Base-by-base conservation (phyloP, 2,113 vertebrate genomes). In the Brachyhypopomus occidentalis region DNA sequence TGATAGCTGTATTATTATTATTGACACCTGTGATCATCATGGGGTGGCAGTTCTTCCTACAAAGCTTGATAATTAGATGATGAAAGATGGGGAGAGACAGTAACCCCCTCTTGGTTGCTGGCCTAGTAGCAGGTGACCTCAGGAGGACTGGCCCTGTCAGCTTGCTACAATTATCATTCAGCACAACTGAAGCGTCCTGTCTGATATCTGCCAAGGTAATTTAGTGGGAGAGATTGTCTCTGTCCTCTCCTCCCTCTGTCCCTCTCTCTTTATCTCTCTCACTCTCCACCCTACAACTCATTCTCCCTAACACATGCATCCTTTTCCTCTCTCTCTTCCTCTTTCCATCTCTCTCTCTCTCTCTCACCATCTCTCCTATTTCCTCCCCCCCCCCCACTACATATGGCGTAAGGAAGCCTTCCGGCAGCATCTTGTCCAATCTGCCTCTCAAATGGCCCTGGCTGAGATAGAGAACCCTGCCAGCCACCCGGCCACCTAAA, bases 121-220 rank as follows among this genome's bases (percentile, higher is more conserved):
- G 67, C 86, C 83, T 85, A 77, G 48, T 80, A 72, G 85, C 80
- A 45, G 34, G 81, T 92, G 89, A 90, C 84, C 86, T 19, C 74
- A 52, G 75, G 89, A 91, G 89, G 88, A 90, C 81, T 92, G 88
- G 90, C 81, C 8, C 76, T 77, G 16, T 73, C 56, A 88, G 69
- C 72, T 85, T 36, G 69, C 83, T 88, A 80, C 89, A 92, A 91
- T 92, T 92, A 91, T 90, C 74, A 90, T 88, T 91, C 82, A 79
- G 80, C 30, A 81, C 78, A 81, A 90, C 85, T 85, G 75, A 83
- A 88, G 88, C 88, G 86, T 85, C 87, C 70, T 86, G 90, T 93
- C 92, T 91, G 88, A 91, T 93, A 92, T 89, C 74, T 87, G 87
- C 82, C 25, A 62, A 88, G 84, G 88, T 90, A 90, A 91, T 93